phyloP scores from a whole-genome alignment of 23 tunicate genomes.

The Halocynthia roretzi region DNA sequence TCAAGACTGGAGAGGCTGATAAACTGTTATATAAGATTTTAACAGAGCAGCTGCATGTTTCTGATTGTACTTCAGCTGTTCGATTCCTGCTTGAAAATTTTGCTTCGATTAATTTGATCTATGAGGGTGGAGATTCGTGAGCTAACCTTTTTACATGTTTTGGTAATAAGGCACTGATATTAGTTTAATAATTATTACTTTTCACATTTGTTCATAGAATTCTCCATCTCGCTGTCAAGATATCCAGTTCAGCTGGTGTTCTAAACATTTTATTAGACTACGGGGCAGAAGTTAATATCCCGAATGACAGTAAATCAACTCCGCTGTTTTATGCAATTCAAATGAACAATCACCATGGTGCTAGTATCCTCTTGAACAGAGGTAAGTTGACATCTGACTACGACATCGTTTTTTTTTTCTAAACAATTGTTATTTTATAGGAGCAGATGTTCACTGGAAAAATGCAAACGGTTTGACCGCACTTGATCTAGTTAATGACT shows the following conservation, averaged over 20 bases:
- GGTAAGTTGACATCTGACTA: conserved; percentile 15
- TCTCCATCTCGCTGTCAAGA: conserved; percentile 61
- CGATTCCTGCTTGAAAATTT: conserved; percentile 63
- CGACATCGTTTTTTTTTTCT: not conserved
- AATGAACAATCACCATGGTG: conserved; percentile 67
- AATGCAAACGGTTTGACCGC: conserved; percentile 67
- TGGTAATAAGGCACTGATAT: not conserved
- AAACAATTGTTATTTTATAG: conserved; percentile 11
- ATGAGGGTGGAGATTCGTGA: conserved; percentile 75
- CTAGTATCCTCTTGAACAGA: conserved; percentile 49
- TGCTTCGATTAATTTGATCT: conserved; percentile 39
- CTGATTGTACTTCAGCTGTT: conserved; percentile 42
- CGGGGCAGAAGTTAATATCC: conserved; percentile 54
- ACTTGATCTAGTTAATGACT: conserved; percentile 66
- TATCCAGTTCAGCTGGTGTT: conserved; percentile 61
- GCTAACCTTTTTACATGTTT: not conserved
- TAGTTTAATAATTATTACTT: not conserved
- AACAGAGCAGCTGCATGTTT: conserved; percentile 34
- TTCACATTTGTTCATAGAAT: conserved; percentile 17
- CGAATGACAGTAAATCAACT: conserved; percentile 45
- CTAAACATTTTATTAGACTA: conserved; percentile 38
- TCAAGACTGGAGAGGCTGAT: conserved; percentile 61
- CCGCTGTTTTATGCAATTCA: conserved; percentile 62
- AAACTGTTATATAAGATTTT: conserved; percentile 63
- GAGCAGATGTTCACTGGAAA: conserved; percentile 56